Evolutionary conservation across 2,797 vertebrate genomes (phyloP).

Genomic region (Cuculus canorus): DNA sequence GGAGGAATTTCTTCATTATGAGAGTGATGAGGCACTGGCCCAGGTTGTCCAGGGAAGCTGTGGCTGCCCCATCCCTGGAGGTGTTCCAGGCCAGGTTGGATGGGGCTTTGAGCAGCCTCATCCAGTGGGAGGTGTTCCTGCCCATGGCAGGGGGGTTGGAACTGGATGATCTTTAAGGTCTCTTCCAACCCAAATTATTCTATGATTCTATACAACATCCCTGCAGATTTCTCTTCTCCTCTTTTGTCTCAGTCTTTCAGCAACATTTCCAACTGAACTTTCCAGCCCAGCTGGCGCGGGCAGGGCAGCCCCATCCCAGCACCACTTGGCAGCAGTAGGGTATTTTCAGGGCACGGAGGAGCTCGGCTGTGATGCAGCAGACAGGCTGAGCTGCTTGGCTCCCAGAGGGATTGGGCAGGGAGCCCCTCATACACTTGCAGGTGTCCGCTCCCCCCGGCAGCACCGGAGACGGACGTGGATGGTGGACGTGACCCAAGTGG

Average conservation of each 20-base stretch:
- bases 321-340: fast-evolving
- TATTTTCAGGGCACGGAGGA: background rate
- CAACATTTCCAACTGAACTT: background rate
- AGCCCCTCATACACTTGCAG: background rate
- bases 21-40: too few species aligned
- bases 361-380: fast-evolving
- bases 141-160: too few species aligned
- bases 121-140: too few species aligned
- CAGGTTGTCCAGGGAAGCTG: too few species aligned
- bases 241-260: background rate
- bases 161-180: too few species aligned
- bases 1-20: too few species aligned
- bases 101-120: too few species aligned
- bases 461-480: fast-evolving
- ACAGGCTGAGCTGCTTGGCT: background rate
- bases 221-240: background rate
- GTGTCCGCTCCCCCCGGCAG: background rate
- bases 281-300: fast-evolving
- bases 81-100: too few species aligned
- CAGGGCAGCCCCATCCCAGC: background rate
- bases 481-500: background rate
- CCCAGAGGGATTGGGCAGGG: background rate
- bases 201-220: too few species aligned
- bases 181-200: too few species aligned
- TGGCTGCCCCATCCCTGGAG: too few species aligned